Evolutionary conservation across 2,113 vertebrate species (phyloP).

Genomic region (Emydura subglobosa): DNA sequence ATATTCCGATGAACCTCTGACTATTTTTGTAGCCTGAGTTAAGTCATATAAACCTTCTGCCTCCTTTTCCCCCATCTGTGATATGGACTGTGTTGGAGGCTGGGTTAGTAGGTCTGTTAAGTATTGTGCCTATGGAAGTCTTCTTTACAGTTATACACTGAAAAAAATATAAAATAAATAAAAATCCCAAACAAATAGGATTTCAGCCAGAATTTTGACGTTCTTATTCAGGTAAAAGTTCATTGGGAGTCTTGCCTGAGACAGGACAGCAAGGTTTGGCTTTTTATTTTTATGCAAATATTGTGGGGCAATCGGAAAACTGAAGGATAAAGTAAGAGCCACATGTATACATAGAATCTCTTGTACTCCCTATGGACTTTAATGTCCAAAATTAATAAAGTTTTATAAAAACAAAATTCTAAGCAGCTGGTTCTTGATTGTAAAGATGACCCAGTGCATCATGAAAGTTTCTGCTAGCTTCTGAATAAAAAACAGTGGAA

Average conservation of each 20-base stretch:
- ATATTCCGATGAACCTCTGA: neutral
- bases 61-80: neutral
- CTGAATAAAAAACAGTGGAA: too few species aligned
- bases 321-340: too few species aligned
- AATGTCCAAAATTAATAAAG: slow-evolving; percentile 30
- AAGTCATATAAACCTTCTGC: neutral
- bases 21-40: neutral
- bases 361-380: slow-evolving; percentile 26
- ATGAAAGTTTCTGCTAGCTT: too few species aligned
- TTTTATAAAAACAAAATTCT: slow-evolving; percentile 31
- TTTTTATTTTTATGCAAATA: neutral
- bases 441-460: too few species aligned
- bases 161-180: neutral
- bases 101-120: neutral
- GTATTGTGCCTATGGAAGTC: neutral
- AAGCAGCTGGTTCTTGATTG: too few species aligned
- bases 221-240: neutral
- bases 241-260: neutral
- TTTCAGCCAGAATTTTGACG: neutral
- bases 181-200: neutral
- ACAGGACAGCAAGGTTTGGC: neutral
- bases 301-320: neutral
- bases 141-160: neutral
- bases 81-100: neutral
- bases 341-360: neutral